phyloP scores from a whole-genome alignment of 1,140 invertebrate species.

The Calephelis nemesis region DNA sequence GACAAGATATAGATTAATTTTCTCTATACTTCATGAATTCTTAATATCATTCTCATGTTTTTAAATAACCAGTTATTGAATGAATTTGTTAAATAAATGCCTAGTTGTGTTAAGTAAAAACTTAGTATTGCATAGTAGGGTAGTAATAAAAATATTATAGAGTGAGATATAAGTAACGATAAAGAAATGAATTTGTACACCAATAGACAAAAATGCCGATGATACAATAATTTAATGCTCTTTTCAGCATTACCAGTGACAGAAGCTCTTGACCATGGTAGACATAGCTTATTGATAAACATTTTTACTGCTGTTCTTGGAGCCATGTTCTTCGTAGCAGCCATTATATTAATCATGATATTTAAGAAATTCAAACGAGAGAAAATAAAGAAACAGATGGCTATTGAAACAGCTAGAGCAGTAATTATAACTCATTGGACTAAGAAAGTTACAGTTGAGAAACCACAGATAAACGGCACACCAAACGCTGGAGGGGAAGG shows the following conservation, averaged over 20 bases:
- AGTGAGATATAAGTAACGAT: too few species aligned
- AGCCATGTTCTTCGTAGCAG: constrained; percentile 81
- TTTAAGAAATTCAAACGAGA: constrained; percentile 81
- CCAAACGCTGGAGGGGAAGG: constrained; percentile 80
- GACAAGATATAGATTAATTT: too few species aligned
- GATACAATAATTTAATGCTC: too few species aligned
- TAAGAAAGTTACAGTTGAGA: constrained; percentile 94
- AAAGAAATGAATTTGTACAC: too few species aligned
- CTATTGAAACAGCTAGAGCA: constrained; percentile 86
- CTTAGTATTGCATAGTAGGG: too few species aligned
- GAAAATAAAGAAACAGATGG: constrained; percentile 87
- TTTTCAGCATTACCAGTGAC: constrained; percentile 68
- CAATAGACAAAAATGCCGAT: too few species aligned
- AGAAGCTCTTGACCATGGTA: constrained; percentile 66
- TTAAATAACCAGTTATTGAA: too few species aligned
- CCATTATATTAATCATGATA: constrained; percentile 80
- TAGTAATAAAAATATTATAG: too few species aligned
- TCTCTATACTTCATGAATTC: too few species aligned
- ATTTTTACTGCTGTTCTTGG: constrained; percentile 81
- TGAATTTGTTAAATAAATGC: too few species aligned
- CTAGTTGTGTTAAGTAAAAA: too few species aligned
- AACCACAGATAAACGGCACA: constrained; percentile 81
- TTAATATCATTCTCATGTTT: too few species aligned
- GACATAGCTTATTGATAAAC: constrained; percentile 80
- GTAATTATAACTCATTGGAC: constrained; percentile 91